A percentile compares a stretch with the other conserved stretches of the same genome.
Evolutionary conservation across 23 tunicate genomes (phyloP).

Genomic region (Ascidia mentula): DNA sequence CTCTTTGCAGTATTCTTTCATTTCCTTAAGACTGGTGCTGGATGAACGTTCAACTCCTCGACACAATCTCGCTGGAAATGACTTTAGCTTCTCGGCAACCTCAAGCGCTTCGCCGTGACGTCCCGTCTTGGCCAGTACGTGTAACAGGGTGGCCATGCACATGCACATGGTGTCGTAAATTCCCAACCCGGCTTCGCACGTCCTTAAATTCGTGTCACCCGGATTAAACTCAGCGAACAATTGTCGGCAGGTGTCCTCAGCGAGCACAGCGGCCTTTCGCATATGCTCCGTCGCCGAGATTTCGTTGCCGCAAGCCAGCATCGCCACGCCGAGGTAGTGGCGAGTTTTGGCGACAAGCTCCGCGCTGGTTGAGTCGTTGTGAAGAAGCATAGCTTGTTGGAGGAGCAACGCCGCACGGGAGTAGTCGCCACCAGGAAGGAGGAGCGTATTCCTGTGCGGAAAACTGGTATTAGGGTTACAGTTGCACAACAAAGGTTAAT

Average conservation of each 20-base stretch:
- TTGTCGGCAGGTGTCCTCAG: conserved; percentile 19
- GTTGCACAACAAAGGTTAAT: too few relatives aligned
- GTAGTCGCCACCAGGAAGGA: conserved; percentile 28
- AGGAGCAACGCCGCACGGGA: conserved; percentile 43
- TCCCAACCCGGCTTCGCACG: not conserved
- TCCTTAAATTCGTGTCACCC: not conserved
- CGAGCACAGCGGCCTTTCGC: conserved; percentile 20
- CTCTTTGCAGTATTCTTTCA: conserved; percentile 30
- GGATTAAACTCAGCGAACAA: not conserved
- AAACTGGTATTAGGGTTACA: too few relatives aligned
- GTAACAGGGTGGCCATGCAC: conserved; percentile 41
- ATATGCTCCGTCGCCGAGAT: conserved; percentile 19
- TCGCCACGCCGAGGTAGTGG: conserved; percentile 32
- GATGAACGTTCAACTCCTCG: not conserved
- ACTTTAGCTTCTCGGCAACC: conserved; percentile 38
- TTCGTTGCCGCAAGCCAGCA: conserved; percentile 43
- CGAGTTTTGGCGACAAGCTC: conserved; percentile 14
- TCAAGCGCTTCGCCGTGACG: conserved; percentile 36
- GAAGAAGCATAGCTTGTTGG: conserved; percentile 70
- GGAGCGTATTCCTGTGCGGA: conserved; percentile 23
- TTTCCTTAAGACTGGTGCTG: conserved; percentile 19
- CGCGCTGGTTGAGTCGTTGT: conserved; percentile 25
- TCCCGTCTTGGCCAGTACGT: conserved; percentile 11
- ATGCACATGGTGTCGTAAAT: conserved; percentile 25
- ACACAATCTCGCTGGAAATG: conserved; percentile 15